Base-by-base conservation (phyloP, 2,797 vertebrate genomes). In the Macroramphosus scolopax region DNA sequence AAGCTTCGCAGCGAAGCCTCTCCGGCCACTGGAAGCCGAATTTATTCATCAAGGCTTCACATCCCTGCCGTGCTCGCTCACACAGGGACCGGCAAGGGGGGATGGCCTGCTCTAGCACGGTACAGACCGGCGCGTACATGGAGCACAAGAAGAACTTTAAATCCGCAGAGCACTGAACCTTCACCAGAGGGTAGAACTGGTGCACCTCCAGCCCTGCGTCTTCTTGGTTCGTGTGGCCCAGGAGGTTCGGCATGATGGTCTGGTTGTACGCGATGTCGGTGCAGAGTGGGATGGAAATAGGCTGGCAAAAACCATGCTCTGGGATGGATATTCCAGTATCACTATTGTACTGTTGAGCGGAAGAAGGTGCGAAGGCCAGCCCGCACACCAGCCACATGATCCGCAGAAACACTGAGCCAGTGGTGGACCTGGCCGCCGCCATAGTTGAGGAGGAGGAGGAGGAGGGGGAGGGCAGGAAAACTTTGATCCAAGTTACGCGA, bases 121-220 rank as follows among this genome's bases (percentile, higher is more conserved):
- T 98, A 82, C 96, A 98, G 1, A 98, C 96, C 0, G 96, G 96
- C 0, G 96, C 96, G 17, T 98, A 98, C 96, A 98, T 98, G 63
- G 96, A 98, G 78, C 96, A 98, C 1, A 98, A 85, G 80, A 98
- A 98, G 83, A 98, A 98, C 87, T 95, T 95, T 1, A 96, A 86
- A 48, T 96, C 94, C 0, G 91, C 78, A 0, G 93, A 94, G 41
- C 94, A 96, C 63, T 96, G 94, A 58, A 96, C 94, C 76, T 96
- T 96, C 0, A 96, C 94, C 49, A 96, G 88, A 0, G 94, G 94
- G 82, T 96, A 96, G 81, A 96, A 96, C 86, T 96, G 94, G 78
- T 96, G 94, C 56, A 96, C 94, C 63, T 96, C 94, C 10, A 96
- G 87, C 9, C 94, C 94, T 3, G 94, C 94, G 80, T 96, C 94